Base-by-base conservation (phyloP, 1,140 invertebrate species). In the Cylas formicarius region DNA sequence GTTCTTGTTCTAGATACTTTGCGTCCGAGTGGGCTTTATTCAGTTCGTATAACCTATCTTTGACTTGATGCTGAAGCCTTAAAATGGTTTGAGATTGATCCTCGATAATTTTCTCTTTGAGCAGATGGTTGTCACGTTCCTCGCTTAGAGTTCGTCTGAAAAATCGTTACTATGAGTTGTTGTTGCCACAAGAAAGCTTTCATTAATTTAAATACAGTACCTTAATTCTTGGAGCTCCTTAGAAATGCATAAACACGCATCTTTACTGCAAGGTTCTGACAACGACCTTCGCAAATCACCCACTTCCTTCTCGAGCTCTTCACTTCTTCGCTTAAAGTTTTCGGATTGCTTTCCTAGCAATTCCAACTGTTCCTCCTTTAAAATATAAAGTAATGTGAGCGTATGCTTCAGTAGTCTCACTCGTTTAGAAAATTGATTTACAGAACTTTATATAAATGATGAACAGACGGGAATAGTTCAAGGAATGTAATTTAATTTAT, bases 51-150 rank as follows among this genome's bases (percentile, higher is more conserved):
- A 45, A 40, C 43, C 49, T 53, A 23, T 50, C 45, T 35, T 53
- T 49, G 4, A 56, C 40, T 33, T 53, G 40, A 6, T 34, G 43
- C 27, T 51, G 51, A 9, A 56, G 21, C 18, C 50, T 38, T 3
- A 36, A n/a, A 16, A 57, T 59, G 10, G 53, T 53, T 10, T 53
- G 24, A 7, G 47, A 44, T 47, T 59, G 57, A 31, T 56, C 57
- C 27, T 51, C 23, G 9, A 59, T 55, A 40, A 59, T 56, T 46
- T 59, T 59, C 39, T 59, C 55, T 47, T 59, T 57, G 1, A 55
- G 18, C 19, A 52, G 29, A 19, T 49, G 17, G 11, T 50, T 57
- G 10, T 59, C 52, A 22, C 46, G 42, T 49, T 57, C 55, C 10
- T 27, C 42, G 23, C 48, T 52, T 26, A 59, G 26, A 6, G 41